Base-by-base conservation (phyloP, 2,888 invertebrate species). In the Branchipolynoe longqiensis region DNA sequence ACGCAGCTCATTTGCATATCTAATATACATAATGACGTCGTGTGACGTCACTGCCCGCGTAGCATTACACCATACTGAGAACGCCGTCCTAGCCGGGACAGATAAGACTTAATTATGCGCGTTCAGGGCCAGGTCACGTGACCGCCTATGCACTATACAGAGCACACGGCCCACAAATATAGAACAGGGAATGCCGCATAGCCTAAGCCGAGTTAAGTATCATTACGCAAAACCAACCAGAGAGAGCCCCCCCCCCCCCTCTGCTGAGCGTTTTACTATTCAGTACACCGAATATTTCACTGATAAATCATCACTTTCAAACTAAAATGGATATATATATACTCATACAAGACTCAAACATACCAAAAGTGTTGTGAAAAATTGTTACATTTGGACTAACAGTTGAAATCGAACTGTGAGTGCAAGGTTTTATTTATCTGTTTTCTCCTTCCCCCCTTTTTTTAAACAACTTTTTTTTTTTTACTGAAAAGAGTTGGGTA, bases 1-100 rank as follows among this genome's bases (percentile, higher is more conserved):
- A 25, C 25, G n/a, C 31, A 33, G 8, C 64, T 64, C 64, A 64
- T 64, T 64, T 64, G 33, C 64, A 64, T 64, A 64, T 31, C 64
- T 4, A 1, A 8, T 33, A 64, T 64, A 33, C 33, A 33, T 4
- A 8, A 64, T 31, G 64, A 4, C 8, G 64, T 64, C 4, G 33
- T 64, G 33, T 64, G 28, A 64, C 33, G 31, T 28, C 64, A 64
- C n/a, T n/a, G n/a, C n/a, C n/a, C n/a, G n/a, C n/a, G n/a, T n/a
- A n/a, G n/a, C n/a, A n/a, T n/a, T 64, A 64, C 33, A 64, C 8
- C 22, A 31, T 33, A 4, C 6, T 8, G 8, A 4, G 31, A 33
- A 64, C 33, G 64, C 33, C 33, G 33, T 4, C 33, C 25, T 64
- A 22, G 28, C 64, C n/a, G n/a, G n/a, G n/a, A n/a, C n/a, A n/a